Conservation (phyloP, 2,113 vertebrate species). For the Lathamus discolor region DNA sequence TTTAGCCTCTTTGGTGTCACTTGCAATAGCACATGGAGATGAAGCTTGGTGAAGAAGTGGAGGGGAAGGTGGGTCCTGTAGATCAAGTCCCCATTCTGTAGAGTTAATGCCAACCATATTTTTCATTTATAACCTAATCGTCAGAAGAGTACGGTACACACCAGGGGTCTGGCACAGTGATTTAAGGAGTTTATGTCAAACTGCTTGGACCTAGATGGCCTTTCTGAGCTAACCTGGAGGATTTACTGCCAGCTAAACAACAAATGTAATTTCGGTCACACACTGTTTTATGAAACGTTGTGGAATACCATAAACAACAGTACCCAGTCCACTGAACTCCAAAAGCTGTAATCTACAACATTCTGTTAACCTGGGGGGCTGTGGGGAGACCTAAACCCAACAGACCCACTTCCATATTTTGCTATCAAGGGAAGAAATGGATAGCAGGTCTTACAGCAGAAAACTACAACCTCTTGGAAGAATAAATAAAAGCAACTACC, state of each 20-base stretch:
- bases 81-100: constrained; percentile 24
- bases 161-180: constrained; percentile 29
- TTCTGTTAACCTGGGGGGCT: neutral
- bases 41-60: neutral
- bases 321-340: neutral
- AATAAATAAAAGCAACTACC: neutral
- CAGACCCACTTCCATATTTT: neutral
- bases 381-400: neutral
- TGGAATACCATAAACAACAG: constrained; percentile 43
- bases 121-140: constrained; percentile 71
- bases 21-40: neutral
- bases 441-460: neutral
- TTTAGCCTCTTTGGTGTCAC: neutral
- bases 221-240: constrained; percentile 43
- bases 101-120: constrained; percentile 39
- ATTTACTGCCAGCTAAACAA: constrained; percentile 63
- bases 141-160: constrained; percentile 14
- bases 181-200: constrained; percentile 65
- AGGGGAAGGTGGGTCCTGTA: neutral
- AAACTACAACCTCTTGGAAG: neutral
- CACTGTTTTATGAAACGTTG: constrained; percentile 46
- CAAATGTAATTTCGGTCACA: constrained; percentile 56
- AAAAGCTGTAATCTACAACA: constrained; percentile 14
- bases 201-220: constrained; percentile 39
- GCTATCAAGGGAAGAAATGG: neutral